Evolutionary conservation across 2,113 vertebrate genomes (phyloP), one percentile per base, ranked within the genome.

Genomic region (Sitta europaea): DNA sequence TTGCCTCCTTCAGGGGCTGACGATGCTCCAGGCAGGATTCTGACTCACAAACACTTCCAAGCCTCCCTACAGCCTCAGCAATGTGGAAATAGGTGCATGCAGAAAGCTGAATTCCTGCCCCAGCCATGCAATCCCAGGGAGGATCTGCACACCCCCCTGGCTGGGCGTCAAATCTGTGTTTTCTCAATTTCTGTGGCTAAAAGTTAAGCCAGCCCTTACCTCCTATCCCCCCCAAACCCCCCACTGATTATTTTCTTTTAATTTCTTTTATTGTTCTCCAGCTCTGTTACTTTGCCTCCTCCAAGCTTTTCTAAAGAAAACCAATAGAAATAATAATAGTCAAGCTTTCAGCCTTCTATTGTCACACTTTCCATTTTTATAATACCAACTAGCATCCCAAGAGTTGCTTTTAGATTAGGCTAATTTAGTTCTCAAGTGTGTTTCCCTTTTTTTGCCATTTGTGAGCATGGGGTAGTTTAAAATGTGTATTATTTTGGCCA

Each of bases 101-200:
- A 20, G 67, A 14, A 20, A 75, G 58, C 24, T 28, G 53, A 36
- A 12, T 72, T 43, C 33, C 57, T 35, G 3, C 63, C 4, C 2
- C 4, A 15, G 61, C 14, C 11, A 3, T 45, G 35, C 1, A 3
- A 6, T 12, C 13, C 57, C 11, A 1, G 7, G 1, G 55, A 23
- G 43, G 17, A 9, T 0, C 0, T 2, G 29, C 38, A 59, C 33
- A 62, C n/a, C 24, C 16, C 27, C 0, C 31, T 14, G 0, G 12
- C 3, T 6, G 53, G 16, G 19, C 21, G 29, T 29, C 13, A 11
- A 6, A 11, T 35, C 42, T 22, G 0, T 27, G 8, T 23, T 29
- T 48, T 12, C 29, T 35, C 35, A 18, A 18, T 88, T 29, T 20
- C 21, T 35, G 28, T 33, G 29, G 53, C 31, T 42, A 4, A 79